Evolutionary conservation across 2,888 invertebrate genomes (phyloP), one percentile per base, ranked within the genome.

Genomic region (Catocala sponsa): DNA sequence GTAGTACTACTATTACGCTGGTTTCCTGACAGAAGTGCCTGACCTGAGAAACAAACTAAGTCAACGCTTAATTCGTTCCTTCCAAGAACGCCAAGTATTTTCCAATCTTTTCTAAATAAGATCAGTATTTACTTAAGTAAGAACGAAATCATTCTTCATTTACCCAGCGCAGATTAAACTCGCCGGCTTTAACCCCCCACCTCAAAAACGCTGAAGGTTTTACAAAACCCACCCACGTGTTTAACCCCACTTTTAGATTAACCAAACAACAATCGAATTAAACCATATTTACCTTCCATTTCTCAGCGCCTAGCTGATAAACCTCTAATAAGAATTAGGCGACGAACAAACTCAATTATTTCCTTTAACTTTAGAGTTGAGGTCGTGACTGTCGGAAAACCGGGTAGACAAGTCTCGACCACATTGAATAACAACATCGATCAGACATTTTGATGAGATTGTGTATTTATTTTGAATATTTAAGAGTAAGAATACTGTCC

Each of bases 391-490:
- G 59, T 58, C 25, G 25, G 25, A 1, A 25, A 25, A 1, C 2
- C 25, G 25, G 25, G 25, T 25, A 25, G 25, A 25, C 25, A 25
- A 25, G 59, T 50, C 43, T 47, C 25, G 32, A 53, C 48, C 25
- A 44, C 53, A 65, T 63, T 63, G 56, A 57, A 62, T 53, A 57
- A 56, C 48, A 49, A 35, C 25, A 35, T 43, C 43, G 12, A 32
- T 38, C 44, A 35, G 33, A 55, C 46, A n/a, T 25, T 51, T 12
- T 44, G 50, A 12, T 55, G 32, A 12, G n/a, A 13, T 54, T 54
- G 12, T 15, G 48, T 32, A 15, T 41, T 41, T 12, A 13, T 33
- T 35, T 42, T 38, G 13, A 35, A 38, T 33, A 11, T 33, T 49
- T 41, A 57, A 43, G 12, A 54, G 32, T 15, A 2, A 15, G 15